Base-by-base conservation (phyloP, 2,888 invertebrate genomes). In the Mycalesis mineus region DNA sequence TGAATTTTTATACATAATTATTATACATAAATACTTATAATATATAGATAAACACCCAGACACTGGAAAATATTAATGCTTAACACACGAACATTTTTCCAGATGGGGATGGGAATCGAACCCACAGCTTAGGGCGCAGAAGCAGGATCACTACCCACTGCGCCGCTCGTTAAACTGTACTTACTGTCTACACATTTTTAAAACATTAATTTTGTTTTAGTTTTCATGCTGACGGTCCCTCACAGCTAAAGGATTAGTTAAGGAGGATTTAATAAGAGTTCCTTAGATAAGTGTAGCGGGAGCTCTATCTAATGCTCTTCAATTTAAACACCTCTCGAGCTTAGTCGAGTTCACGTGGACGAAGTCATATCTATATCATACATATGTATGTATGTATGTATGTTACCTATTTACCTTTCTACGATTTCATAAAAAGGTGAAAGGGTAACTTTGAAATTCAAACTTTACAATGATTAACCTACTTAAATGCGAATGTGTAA, bases 231-330 rank as follows among this genome's bases (percentile, higher is more conserved):
- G 62, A 62, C 82, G 54, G 64, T 87, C 82, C 78, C 28, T 33
- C 49, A 62, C 63, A 63, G 62, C 72, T 76, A 76, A 81, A 79
- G 85, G 86, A 88, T 88, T 87, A 87, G 86, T 84, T 82, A 80
- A 84, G 81, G 78, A 84, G 84, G 86, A 84, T 87, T 87, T 86
- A 88, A 87, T 88, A 88, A 85, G 86, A 86, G 84, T 82, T 84
- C 73, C 80, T 83, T 75, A 84, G 84, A 81, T 84, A 84, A 85
- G 84, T 82, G 83, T 80, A 77, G 79, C 79, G 74, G 77, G 76
- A 75, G 74, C 75, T 67, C 73, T 77, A 76, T 77, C 79, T 77
- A 75, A 80, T 71, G 68, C 76, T 75, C 75, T 72, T 78, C 79
- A 78, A 72, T 73, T 78, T 72, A 71, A 78, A 75, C 74, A 74